These are phyloP conservation scores for Pyrrhura leucotis DNA, from an alignment of 2,797 vertebrate species.

Conservation along the genomic window DNA sequence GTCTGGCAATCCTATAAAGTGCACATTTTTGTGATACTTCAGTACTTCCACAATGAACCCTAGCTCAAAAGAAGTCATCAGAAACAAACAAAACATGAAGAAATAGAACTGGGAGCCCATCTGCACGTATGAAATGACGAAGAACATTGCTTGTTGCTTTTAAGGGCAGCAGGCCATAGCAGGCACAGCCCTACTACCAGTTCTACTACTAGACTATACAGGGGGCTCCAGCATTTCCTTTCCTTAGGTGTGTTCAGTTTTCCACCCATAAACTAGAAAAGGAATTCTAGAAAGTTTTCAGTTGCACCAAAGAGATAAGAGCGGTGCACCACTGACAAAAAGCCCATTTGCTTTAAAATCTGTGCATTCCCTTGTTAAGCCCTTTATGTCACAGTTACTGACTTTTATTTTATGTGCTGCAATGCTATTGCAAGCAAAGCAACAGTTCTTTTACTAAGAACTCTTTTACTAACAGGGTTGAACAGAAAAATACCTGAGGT, in stretches of 20 bases:
- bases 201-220: neutral
- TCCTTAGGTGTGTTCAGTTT: neutral
- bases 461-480: neutral
- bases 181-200: neutral
- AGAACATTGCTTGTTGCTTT: neutral
- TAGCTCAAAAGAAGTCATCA: neutral
- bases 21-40: neutral
- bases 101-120: neutral
- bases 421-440: neutral
- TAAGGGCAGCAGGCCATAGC: neutral
- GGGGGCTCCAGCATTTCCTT: neutral
- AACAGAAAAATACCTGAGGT: conserved; percentile 34
- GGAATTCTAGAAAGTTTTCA: neutral
- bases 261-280: neutral
- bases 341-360: neutral
- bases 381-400: neutral
- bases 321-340: neutral
- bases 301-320: neutral
- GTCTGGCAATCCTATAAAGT: neutral
- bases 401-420: neutral
- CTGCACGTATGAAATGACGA: neutral
- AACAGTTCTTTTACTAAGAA: neutral
- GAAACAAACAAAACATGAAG: neutral
- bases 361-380: neutral
- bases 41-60: neutral